Evolutionary conservation across 53 echinoderm and acorn worm species (phyloP), one percentile per base, ranked within the genome.

Genomic region (Holothuria scabra): DNA sequence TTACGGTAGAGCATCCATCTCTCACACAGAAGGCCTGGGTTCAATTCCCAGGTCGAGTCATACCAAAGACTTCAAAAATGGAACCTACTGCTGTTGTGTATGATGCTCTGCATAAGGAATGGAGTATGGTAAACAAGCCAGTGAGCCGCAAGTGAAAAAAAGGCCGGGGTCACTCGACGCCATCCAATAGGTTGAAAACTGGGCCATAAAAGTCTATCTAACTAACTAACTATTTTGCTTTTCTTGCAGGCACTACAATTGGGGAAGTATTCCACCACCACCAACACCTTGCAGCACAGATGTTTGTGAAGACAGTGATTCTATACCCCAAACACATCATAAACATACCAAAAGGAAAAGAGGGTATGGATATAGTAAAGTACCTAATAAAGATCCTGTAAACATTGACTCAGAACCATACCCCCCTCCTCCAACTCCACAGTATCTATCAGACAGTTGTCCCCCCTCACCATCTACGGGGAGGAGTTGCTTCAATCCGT

Each of bases 211-310:
- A n/a, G n/a, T n/a, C n/a, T n/a, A n/a, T n/a, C n/a, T n/a, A n/a
- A n/a, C n/a, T n/a, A n/a, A n/a, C 52, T 1, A 12, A 0, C 52
- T n/a, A 52, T 52, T 52, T 52, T 14, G 14, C 52, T 52, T 16
- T 52, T 0, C 52, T 52, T 52, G 1, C 92, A 96, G 96, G 86
- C 96, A 95, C 89, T 90, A 96, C 65, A 96, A 94, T 86, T 83
- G 91, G 75, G 72, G 94, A 65, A 94, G 94, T 79, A 92, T 97
- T 65, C 97, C 97, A n/a, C 97, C 97, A 5, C 97, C 92, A 11
- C 97, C 97, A 3, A 97, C 97, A 74, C 97, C 97, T 10, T 97
- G 97, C 85, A 94, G 94, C 59, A 94, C 94, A 25, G 97, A 97
- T 69, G 84, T 97, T 32, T 97, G 93, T 48, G 94, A 97, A 46